phyloP scores from a whole-genome alignment of 2,888 invertebrate genomes.

The Drosophila formosana region DNA sequence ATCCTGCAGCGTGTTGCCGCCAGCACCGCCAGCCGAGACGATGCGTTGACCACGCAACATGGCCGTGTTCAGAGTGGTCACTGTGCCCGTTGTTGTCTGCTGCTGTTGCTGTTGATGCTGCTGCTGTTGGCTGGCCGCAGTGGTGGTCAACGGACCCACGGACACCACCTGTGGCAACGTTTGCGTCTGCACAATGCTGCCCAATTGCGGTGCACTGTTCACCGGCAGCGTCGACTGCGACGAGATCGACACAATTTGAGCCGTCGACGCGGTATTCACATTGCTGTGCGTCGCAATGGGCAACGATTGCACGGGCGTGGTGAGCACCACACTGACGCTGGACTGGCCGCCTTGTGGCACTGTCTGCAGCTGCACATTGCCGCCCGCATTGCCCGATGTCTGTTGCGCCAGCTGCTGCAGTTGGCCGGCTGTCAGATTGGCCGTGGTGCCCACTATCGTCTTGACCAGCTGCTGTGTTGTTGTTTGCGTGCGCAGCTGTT shows the following conservation, averaged over 20 bases:
- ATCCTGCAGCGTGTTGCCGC: constrained; percentile 82
- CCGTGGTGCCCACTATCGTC: constrained; percentile 82
- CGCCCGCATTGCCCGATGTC: constrained; percentile 51
- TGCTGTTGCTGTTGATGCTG: constrained; percentile 53
- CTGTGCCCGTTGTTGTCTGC: constrained; percentile 73
- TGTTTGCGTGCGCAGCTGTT: constrained; percentile 59
- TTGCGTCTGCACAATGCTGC: constrained; percentile 84
- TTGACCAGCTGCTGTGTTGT: constrained; percentile 83
- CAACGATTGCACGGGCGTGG: constrained; percentile 83
- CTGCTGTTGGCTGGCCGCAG: constrained; percentile 80
- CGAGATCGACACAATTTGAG: constrained; percentile 84
- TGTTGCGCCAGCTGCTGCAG: constrained; percentile 85
- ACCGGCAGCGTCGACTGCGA: constrained; percentile 81
- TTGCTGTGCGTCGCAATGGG: constrained; percentile 75
- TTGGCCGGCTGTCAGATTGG: constrained; percentile 85
- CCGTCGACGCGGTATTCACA: constrained; percentile 51
- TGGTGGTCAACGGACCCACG: constrained; percentile 85
- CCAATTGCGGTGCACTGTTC: constrained; percentile 77
- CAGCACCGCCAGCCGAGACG: constrained; percentile 75
- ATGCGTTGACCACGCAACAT: constrained; percentile 84
- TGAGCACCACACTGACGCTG: constrained; percentile 85
- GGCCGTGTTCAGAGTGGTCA: constrained; percentile 83
- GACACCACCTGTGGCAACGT: constrained; percentile 85
- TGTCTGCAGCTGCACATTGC: constrained; percentile 72
- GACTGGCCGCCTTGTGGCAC: constrained; percentile 73